A percentile compares a stretch with the other conserved stretches of the same genome.
Conservation (phyloP, 2,888 invertebrate species). For the Rhaphigaster nebulosa region DNA sequence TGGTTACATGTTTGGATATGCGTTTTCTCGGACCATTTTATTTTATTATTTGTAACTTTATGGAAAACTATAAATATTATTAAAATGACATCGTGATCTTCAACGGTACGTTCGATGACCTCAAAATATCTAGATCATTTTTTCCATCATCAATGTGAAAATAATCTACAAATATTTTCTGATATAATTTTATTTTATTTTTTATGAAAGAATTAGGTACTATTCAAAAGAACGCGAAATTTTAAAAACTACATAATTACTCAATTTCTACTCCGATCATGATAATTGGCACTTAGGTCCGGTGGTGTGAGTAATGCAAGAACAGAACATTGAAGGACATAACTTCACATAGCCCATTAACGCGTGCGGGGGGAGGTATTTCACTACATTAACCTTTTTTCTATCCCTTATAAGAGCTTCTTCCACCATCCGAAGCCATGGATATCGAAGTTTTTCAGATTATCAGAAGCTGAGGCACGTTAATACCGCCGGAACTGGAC, state of each 20-base stretch:
- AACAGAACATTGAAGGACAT: background rate
- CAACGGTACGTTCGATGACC: too few relatives aligned
- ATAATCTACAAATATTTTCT: too few relatives aligned
- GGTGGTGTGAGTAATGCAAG: background rate
- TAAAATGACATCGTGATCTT: too few relatives aligned
- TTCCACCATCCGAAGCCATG: background rate
- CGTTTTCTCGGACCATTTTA: too few relatives aligned
- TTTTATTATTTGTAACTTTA: too few relatives aligned
- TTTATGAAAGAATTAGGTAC: too few relatives aligned
- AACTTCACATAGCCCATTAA: conserved; percentile 26
- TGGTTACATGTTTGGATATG: too few relatives aligned
- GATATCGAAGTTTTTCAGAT: conserved; percentile 31
- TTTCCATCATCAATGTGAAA: too few relatives aligned
- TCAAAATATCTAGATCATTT: too few relatives aligned
- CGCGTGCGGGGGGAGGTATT: conserved; percentile 41
- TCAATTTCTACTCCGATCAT: background rate
- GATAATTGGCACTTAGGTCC: background rate
- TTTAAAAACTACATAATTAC: background rate
- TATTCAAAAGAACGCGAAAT: too few relatives aligned
- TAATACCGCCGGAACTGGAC: conserved; percentile 16
- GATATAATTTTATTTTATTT: too few relatives aligned
- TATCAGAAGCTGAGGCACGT: conserved; percentile 31
- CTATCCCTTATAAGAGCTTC: background rate
- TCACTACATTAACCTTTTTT: conserved; percentile 26
- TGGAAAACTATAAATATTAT: too few relatives aligned